A percentile compares a stretch with the other conserved stretches of the same genome.
phyloP scores from a whole-genome alignment of 2,113 vertebrate species.

The Clarias batrachus region DNA sequence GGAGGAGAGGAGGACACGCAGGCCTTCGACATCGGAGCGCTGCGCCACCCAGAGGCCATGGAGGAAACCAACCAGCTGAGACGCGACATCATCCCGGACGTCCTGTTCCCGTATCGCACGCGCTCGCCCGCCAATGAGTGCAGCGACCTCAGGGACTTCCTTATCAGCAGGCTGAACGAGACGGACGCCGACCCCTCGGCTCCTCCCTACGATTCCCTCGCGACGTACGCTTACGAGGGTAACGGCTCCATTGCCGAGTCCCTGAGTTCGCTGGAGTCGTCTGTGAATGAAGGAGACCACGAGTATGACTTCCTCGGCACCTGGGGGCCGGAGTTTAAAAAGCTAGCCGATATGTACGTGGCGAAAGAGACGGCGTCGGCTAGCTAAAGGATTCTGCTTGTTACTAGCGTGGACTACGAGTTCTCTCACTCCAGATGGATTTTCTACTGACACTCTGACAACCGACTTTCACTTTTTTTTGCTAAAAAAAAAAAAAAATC shows the following conservation, averaged over 20 bases:
- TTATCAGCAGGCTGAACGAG: slow-evolving; percentile 80
- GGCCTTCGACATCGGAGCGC: slow-evolving; percentile 85
- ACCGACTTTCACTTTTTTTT: slow-evolving; percentile 47
- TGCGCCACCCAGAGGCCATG: slow-evolving; percentile 79
- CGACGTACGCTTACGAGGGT: slow-evolving; percentile 86
- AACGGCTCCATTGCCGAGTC: slow-evolving; percentile 82
- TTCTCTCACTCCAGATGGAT: slow-evolving; percentile 15
- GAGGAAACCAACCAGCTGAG: slow-evolving; percentile 81
- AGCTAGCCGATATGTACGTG: slow-evolving; percentile 86
- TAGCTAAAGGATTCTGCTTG: slow-evolving; percentile 7
- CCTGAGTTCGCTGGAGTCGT: slow-evolving; percentile 82
- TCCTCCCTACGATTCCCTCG: slow-evolving; percentile 83
- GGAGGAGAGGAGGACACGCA: slow-evolving; percentile 88
- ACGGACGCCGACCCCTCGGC: slow-evolving; percentile 80
- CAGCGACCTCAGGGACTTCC: slow-evolving; percentile 83
- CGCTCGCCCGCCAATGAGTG: slow-evolving; percentile 77
- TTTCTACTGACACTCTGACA: slow-evolving; percentile 32
- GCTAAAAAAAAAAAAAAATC: not conserved
- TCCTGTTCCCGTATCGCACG: slow-evolving; percentile 76
- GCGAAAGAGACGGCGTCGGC: slow-evolving; percentile 68
- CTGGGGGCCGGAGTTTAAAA: slow-evolving; percentile 85
- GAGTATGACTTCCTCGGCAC: slow-evolving; percentile 85
- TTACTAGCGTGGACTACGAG: not conserved
- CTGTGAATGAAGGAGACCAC: slow-evolving; percentile 79
- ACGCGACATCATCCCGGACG: slow-evolving; percentile 82